These are phyloP conservation scores for Elachura formosa DNA, from an alignment of 2,113 vertebrate species.

Conservation along the genomic window DNA sequence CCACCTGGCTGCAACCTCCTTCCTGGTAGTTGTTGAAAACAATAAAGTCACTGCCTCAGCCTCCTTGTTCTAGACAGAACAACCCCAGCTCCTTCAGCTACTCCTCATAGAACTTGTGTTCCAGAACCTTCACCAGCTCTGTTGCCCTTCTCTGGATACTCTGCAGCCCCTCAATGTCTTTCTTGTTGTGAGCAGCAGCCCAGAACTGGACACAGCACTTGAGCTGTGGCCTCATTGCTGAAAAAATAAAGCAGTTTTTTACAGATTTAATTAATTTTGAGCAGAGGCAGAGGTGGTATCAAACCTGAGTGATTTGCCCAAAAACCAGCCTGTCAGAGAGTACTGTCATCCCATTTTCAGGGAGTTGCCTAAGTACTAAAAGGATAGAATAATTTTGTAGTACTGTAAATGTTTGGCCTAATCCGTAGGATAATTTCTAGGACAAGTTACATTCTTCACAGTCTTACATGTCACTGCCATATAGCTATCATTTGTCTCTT, in stretches of 20 bases:
- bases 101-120: neutral
- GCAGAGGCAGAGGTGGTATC: neutral
- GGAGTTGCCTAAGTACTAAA: neutral
- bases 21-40: neutral
- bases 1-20: neutral
- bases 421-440: neutral
- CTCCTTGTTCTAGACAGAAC: neutral
- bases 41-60: neutral
- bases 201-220: neutral
- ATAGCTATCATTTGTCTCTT: neutral
- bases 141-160: neutral
- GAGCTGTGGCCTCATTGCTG: neutral
- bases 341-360: neutral
- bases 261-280: neutral
- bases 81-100: neutral
- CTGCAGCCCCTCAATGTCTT: neutral
- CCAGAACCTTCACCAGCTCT: neutral
- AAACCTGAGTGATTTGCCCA: neutral
- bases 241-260: neutral
- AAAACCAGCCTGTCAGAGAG: neutral
- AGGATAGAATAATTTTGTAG: neutral
- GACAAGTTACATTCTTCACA: neutral
- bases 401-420: neutral
- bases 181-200: neutral
- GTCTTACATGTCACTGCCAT: neutral